Conservation (phyloP, 2,888 invertebrate genomes). For the Thelaira solivaga region DNA sequence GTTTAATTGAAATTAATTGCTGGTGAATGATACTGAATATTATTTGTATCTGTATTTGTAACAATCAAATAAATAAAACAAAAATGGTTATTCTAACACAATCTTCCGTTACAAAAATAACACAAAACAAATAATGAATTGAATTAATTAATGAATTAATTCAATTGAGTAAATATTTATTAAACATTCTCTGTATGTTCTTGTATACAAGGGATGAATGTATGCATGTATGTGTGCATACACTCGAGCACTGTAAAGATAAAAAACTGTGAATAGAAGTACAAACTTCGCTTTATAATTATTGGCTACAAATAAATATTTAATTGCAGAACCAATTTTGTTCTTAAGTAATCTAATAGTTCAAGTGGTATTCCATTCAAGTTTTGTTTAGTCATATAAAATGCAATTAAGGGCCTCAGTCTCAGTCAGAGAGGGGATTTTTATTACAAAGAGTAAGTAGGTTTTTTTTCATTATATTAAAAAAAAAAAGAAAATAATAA, state of each 20-base stretch:
- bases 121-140: slow-evolving; percentile 22
- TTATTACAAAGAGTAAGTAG: too few species aligned
- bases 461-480: too few species aligned
- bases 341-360: background rate
- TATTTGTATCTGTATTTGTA: background rate
- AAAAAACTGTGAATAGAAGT: background rate
- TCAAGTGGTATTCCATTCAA: background rate
- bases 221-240: too few species aligned
- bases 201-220: background rate
- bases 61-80: background rate
- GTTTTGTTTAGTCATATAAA: too few species aligned
- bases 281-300: background rate
- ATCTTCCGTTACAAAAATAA: background rate
- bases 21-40: slow-evolving; percentile 52
- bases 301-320: background rate
- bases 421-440: too few species aligned
- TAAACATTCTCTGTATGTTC: background rate
- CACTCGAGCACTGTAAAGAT: background rate
- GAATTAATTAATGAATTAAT: slow-evolving; percentile 46
- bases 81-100: background rate
- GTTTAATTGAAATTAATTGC: slow-evolving; percentile 60
- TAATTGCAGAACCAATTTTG: too few species aligned
- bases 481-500: too few species aligned
- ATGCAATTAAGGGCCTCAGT: too few species aligned
- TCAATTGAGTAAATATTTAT: slow-evolving; percentile 51